A percentile compares a stretch with the other conserved stretches of the same genome.
These are phyloP conservation scores for Gila orcuttii DNA, from an alignment of 2,113 vertebrate species.

Conservation along the genomic window DNA sequence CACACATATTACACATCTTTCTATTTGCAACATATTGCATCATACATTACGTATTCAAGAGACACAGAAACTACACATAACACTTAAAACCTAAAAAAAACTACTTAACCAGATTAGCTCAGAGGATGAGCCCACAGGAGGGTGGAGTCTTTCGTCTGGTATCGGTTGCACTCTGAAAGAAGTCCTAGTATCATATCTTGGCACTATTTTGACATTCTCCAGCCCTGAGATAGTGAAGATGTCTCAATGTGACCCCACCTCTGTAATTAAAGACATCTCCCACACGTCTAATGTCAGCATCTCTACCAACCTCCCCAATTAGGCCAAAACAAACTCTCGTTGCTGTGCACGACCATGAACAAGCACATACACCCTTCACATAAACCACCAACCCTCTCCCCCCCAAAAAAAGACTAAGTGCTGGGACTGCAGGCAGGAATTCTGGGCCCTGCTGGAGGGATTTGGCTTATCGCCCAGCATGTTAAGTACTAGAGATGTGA, in stretches of 20 bases:
- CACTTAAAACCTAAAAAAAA: slow-evolving; percentile 30
- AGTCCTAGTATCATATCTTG: slow-evolving; percentile 41
- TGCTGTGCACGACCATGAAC: slow-evolving; percentile 4
- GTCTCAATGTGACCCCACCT: slow-evolving; percentile 39
- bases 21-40: slow-evolving; percentile 11
- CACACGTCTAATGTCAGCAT: slow-evolving; percentile 44
- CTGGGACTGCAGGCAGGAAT: background rate
- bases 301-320: slow-evolving; percentile 41
- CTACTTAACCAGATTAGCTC: slow-evolving; percentile 2
- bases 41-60: slow-evolving; percentile 1
- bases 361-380: background rate
- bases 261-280: slow-evolving; percentile 54
- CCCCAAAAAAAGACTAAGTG: background rate
- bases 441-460: background rate
- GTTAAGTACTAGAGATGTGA: slow-evolving; percentile 30
- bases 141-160: slow-evolving; percentile 37
- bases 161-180: slow-evolving; percentile 36
- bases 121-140: slow-evolving; percentile 5
- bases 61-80: slow-evolving; percentile 16
- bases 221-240: slow-evolving; percentile 26
- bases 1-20: background rate
- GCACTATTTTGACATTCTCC: slow-evolving; percentile 49
- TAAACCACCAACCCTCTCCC: background rate
- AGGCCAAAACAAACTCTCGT: slow-evolving; percentile 32
- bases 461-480: slow-evolving; percentile 22